Percentiles rank a stretch among this genome's conserved stretches.
phyloP scores from a whole-genome alignment of 2,797 vertebrate genomes.

The Spea hammondii region DNA sequence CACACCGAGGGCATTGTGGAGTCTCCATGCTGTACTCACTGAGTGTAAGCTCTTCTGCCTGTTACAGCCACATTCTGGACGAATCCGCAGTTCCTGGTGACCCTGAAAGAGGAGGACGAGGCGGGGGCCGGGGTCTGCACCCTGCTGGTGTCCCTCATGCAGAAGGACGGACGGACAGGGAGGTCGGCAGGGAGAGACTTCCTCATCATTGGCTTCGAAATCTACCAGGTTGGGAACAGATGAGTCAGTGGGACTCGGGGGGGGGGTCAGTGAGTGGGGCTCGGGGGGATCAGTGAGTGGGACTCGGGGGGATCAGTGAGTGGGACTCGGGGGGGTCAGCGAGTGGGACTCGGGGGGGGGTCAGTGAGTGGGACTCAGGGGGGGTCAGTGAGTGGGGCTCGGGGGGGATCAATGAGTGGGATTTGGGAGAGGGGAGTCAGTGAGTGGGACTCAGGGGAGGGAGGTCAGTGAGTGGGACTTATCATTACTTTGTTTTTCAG shows the following conservation, averaged over 20 bases:
- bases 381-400: too few species aligned
- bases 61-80: conserved; percentile 61
- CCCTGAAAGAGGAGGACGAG: conserved; percentile 49
- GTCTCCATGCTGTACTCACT: conserved; percentile 1
- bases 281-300: too few species aligned
- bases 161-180: conserved; percentile 56
- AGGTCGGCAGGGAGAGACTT: conserved; percentile 56
- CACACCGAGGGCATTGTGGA: not conserved
- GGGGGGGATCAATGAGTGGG: too few species aligned
- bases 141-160: conserved; percentile 60
- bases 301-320: too few species aligned
- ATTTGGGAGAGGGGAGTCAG: too few species aligned
- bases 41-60: not conserved
- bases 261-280: too few species aligned
- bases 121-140: conserved; percentile 58
- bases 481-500: conserved; percentile 21
- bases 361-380: too few species aligned
- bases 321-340: too few species aligned
- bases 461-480: too few species aligned
- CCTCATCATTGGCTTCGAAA: conserved; percentile 60
- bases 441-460: too few species aligned
- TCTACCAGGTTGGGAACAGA: conserved; percentile 57
- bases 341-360: too few species aligned
- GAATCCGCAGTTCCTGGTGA: conserved; percentile 63
- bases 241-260: not conserved